Conservation (phyloP, 2,113 vertebrate genomes). For the Otus sunia region DNA sequence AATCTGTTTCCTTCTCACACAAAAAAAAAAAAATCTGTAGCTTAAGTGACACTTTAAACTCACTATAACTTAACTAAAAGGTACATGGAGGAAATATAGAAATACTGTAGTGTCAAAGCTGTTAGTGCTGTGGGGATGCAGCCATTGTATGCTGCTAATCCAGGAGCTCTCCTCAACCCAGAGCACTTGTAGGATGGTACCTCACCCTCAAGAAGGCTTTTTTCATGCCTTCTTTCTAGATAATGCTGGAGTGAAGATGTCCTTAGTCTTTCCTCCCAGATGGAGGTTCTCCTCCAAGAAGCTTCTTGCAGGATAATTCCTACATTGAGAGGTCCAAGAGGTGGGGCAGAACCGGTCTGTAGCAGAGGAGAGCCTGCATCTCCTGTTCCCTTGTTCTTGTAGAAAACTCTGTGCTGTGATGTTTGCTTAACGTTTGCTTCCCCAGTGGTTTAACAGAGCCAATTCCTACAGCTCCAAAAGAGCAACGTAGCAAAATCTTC, state of each 20-base stretch:
- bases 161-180: neutral
- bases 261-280: neutral
- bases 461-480: neutral
- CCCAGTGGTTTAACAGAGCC: neutral
- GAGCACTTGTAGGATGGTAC: neutral
- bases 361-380: neutral
- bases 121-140: neutral
- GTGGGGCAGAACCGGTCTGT: neutral
- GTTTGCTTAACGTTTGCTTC: rapidly evolving
- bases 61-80: neutral
- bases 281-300: neutral
- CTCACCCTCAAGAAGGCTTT: neutral
- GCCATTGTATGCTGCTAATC: neutral
- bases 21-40: neutral
- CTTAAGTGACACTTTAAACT: neutral
- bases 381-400: neutral
- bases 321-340: rapidly evolving
- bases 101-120: neutral
- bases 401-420: neutral
- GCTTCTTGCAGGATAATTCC: neutral
- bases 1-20: neutral
- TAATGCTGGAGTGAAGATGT: neutral
- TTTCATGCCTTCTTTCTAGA: neutral
- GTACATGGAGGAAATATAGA: neutral
- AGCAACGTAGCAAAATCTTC: neutral